These are phyloP conservation scores for Polymixis lichenea DNA, from an alignment of 2,888 invertebrate genomes.

Conservation along the genomic window DNA sequence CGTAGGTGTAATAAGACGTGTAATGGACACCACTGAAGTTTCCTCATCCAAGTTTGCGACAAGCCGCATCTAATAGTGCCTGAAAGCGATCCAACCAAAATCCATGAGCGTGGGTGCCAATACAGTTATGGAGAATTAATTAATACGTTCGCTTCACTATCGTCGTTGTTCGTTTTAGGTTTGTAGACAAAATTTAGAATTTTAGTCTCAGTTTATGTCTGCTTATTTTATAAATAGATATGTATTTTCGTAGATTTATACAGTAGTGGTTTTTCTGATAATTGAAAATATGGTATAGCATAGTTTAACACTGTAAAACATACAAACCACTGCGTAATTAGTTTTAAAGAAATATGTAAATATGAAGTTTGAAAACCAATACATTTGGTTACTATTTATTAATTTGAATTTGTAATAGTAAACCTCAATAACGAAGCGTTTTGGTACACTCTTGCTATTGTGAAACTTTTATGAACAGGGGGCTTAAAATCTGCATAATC, in stretches of 20 bases:
- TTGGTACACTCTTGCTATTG: conserved; percentile 10
- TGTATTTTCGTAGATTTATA: neutral
- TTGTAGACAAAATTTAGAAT: neutral
- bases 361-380: conserved; percentile 19
- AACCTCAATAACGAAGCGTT: conserved; percentile 15
- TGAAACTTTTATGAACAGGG: conserved; percentile 44
- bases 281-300: conserved; percentile 14
- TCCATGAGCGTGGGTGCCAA: conserved; percentile 45
- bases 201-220: neutral
- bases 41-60: conserved; percentile 85
- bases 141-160: conserved; percentile 48
- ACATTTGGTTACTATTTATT: conserved; percentile 13
- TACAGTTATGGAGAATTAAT: conserved; percentile 62
- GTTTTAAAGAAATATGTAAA: conserved; percentile 31
- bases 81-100: conserved; percentile 75
- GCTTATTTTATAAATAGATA: neutral
- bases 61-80: conserved; percentile 77
- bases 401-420: conserved; percentile 32
- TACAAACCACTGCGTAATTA: conserved; percentile 19
- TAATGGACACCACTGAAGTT: conserved; percentile 83
- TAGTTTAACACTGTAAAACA: neutral
- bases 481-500: conserved; percentile 42
- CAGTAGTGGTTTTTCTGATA: neutral
- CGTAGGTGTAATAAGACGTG: conserved; percentile 71
- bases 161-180: conserved; percentile 9